Evolutionary conservation across 2,113 vertebrate genomes (phyloP).

Genomic region (Heterotis niloticus): DNA sequence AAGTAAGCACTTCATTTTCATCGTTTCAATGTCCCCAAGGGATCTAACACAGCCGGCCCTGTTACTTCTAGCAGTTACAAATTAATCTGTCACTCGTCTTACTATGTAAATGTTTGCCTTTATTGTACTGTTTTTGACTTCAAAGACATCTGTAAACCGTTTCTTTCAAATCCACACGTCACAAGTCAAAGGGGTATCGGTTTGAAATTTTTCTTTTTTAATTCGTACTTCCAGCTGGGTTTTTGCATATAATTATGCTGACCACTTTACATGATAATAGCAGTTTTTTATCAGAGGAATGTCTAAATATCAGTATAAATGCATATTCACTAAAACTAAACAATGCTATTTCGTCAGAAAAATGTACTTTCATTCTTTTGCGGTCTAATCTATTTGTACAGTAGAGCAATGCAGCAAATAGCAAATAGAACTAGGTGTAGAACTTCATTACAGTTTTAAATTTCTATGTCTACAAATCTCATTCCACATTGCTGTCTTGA

Average conservation of each 20-base stretch:
- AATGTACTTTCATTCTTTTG: not conserved
- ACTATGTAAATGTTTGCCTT: constrained; percentile 36
- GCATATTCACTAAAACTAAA: not conserved
- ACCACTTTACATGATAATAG: constrained; percentile 10
- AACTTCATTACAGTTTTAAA: not conserved
- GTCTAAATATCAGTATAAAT: not conserved
- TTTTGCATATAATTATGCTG: not conserved
- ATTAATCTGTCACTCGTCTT: constrained; percentile 42
- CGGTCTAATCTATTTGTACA: not conserved
- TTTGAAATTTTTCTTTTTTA: constrained; percentile 1
- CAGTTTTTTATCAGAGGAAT: not conserved
- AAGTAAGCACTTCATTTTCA: constrained; percentile 30
- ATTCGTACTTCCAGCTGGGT: not conserved
- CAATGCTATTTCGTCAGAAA: not conserved
- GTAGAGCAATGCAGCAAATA: not conserved
- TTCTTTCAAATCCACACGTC: constrained; percentile 18
- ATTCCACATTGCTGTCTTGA: not conserved
- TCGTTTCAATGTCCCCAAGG: constrained; percentile 33
- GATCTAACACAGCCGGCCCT: constrained; percentile 36
- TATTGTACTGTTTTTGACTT: constrained; percentile 27
- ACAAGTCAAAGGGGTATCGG: not conserved
- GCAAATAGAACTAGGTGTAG: not conserved
- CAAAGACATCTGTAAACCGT: constrained; percentile 25
- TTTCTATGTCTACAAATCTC: not conserved
- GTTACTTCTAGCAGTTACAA: constrained; percentile 37